phyloP scores from a whole-genome alignment of 2,888 invertebrate species.

The Seira ritae region DNA sequence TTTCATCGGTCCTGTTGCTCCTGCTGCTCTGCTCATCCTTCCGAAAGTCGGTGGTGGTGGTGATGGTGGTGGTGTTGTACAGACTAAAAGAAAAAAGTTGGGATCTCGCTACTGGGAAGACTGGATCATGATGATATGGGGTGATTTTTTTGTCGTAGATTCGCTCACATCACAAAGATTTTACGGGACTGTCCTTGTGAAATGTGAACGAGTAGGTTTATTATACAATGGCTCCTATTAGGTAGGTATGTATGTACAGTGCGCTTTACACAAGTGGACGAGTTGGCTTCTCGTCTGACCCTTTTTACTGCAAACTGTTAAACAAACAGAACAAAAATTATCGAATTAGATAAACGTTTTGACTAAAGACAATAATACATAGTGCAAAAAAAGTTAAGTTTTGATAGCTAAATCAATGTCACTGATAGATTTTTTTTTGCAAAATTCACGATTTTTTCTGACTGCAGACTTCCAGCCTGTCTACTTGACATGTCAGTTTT shows the following conservation, averaged over 20 bases:
- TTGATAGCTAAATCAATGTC: conserved; percentile 8
- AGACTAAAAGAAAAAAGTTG: background rate
- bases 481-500: background rate
- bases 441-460: background rate
- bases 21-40: no score
- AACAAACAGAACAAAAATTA: conserved; percentile 18
- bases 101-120: background rate
- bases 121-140: background rate
- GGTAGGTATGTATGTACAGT: background rate
- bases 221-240: background rate
- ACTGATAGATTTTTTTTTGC: background rate
- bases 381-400: background rate
- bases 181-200: background rate
- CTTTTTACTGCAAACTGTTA: conserved; percentile 52
- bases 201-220: background rate
- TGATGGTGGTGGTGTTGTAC: background rate
- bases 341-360: conserved; percentile 4
- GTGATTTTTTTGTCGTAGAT: background rate
- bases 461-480: background rate
- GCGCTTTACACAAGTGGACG: background rate
- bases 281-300: background rate
- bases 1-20: no score
- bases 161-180: background rate
- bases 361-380: background rate
- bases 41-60: no score